phyloP scores from a whole-genome alignment of 2,797 vertebrate genomes.

The Hozukius guyotensis region DNA sequence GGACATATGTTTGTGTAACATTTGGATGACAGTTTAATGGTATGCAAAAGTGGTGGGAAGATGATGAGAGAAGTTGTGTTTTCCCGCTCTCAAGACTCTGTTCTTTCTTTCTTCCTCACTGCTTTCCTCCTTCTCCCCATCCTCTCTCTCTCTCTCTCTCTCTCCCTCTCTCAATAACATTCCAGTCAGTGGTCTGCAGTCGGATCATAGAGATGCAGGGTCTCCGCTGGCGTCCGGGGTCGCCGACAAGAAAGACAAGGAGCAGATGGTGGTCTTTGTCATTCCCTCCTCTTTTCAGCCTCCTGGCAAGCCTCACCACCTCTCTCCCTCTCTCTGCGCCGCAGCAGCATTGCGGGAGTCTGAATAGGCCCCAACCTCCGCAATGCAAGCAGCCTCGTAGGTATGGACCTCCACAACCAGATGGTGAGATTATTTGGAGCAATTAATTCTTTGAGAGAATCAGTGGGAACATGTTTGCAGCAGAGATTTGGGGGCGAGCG shows the following conservation, averaged over 20 bases:
- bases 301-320: conserved; percentile 83
- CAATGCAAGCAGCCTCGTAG: conserved; percentile 91
- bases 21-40: conserved; percentile 26
- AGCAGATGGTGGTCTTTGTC: conserved; percentile 97
- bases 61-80: conserved; percentile 69
- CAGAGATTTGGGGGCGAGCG: conserved; percentile 87
- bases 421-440: conserved; percentile 99
- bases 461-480: conserved; percentile 95
- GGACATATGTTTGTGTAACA: neutral
- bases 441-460: conserved; percentile 99
- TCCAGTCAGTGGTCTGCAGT: conserved; percentile 89
- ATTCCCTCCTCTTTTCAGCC: conserved; percentile 92
- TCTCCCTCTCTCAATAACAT: conserved; percentile 87
- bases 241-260: conserved; percentile 92
- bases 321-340: conserved; percentile 55
- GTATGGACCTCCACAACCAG: conserved; percentile 95
- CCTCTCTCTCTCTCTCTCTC: conserved; percentile 68
- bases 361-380: conserved; percentile 90
- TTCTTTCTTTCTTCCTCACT: conserved; percentile 6
- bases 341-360: conserved; percentile 64
- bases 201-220: conserved; percentile 91
- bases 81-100: conserved; percentile 84
- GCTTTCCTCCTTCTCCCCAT: conserved; percentile 42
- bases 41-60: conserved; percentile 47
- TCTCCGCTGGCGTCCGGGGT: conserved; percentile 87